These are phyloP conservation scores for Itoplectis maculator DNA, from an alignment of 2,888 invertebrate species.

Conservation along the genomic window DNA sequence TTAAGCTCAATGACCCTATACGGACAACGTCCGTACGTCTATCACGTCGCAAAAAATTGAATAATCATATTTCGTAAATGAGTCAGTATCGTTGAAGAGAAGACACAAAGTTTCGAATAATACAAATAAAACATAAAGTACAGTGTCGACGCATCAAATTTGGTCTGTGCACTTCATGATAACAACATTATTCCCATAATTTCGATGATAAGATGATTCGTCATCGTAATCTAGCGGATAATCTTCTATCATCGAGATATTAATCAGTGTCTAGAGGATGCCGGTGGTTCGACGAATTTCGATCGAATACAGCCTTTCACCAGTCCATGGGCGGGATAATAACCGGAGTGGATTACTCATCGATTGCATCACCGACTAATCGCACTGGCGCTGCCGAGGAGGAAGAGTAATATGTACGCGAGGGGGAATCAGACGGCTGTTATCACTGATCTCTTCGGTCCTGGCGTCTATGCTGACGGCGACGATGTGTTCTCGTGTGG, in stretches of 20 bases:
- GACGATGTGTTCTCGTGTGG: background rate
- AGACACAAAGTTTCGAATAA: background rate
- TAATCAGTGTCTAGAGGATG: background rate
- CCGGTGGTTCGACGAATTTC: conserved; percentile 24
- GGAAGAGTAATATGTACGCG: conserved; percentile 2
- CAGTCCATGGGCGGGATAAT: conserved; percentile 27
- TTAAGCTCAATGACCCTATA: background rate
- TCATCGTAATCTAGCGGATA: conserved; percentile 12
- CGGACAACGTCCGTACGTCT: background rate
- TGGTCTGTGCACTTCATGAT: background rate
- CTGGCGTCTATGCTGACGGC: background rate
- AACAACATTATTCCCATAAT: background rate
- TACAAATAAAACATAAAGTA: background rate
- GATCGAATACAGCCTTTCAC: conserved; percentile 50
- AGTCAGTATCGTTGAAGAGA: background rate
- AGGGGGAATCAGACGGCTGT: conserved; percentile 27
- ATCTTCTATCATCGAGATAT: conserved; percentile 1
- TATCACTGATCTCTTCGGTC: conserved; percentile 19
- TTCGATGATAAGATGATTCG: background rate
- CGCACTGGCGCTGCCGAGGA: background rate
- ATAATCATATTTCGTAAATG: too few relatives aligned
- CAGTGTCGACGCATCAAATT: background rate
- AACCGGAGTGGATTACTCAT: conserved; percentile 47
- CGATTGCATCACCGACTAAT: conserved; percentile 57
- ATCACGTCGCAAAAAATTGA: too few relatives aligned